Conservation (phyloP, 1,140 invertebrate species). For the Drosophila pruinosa region DNA sequence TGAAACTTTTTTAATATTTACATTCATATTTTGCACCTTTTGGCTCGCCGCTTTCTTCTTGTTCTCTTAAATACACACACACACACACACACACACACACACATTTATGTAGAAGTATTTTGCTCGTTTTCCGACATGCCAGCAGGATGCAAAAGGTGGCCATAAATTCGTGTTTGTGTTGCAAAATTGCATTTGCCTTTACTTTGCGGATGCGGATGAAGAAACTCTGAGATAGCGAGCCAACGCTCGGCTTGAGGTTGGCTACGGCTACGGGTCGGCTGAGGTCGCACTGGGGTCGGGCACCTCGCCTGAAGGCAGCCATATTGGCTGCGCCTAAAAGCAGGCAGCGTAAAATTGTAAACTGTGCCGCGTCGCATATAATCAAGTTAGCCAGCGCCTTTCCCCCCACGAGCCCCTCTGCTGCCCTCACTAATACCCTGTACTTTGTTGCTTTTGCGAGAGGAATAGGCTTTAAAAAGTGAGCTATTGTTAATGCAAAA, state of each 20-base stretch:
- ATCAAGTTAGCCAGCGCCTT: conserved; percentile 59
- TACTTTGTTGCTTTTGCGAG: too few species aligned
- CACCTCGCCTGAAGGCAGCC: not conserved
- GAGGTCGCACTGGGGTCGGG: not conserved
- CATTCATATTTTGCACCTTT: conserved; percentile 81
- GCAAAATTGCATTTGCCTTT: conserved; percentile 78
- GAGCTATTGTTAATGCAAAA: too few species aligned
- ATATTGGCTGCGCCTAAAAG: conserved; percentile 76
- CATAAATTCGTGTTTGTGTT: conserved; percentile 80
- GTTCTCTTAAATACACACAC: conserved; percentile 27
- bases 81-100: not conserved
- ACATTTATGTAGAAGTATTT: conserved; percentile 24
- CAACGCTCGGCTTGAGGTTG: conserved; percentile 5
- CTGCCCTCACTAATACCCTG: conserved; percentile 1
- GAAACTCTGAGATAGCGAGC: conserved; percentile 13
- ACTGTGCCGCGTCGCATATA: conserved; percentile 59
- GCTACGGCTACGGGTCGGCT: not conserved
- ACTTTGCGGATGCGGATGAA: conserved; percentile 61
- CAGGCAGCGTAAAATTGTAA: conserved; percentile 69
- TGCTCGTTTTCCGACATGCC: conserved; percentile 23
- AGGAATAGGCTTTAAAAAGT: too few species aligned
- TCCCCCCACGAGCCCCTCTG: not conserved
- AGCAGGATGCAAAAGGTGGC: conserved; percentile 40
- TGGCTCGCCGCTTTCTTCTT: conserved; percentile 30
- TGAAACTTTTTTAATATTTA: conserved; percentile 81